Percentiles rank a stretch among this genome's conserved stretches.
Conservation (phyloP, 2,888 invertebrate genomes). For the Byasa hedistus region DNA sequence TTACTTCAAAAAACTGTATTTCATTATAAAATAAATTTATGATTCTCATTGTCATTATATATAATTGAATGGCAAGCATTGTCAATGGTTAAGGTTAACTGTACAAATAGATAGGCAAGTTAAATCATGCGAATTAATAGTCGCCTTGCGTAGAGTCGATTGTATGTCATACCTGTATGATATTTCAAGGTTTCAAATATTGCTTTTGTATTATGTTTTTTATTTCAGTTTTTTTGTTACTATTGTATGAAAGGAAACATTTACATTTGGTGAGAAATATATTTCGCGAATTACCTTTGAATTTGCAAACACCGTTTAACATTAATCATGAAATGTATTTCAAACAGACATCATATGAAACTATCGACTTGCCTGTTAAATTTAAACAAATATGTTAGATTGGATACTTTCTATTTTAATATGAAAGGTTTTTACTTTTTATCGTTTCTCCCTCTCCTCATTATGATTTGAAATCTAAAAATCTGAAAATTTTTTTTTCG, state of each 20-base stretch:
- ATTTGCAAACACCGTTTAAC: not conserved
- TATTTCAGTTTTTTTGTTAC: slow-evolving; percentile 4
- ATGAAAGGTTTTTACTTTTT: too few relatives aligned
- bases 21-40: too few relatives aligned
- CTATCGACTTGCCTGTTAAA: too few relatives aligned
- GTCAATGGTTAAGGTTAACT: not conserved
- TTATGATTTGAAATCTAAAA: too few relatives aligned
- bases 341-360: not conserved
- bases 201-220: not conserved
- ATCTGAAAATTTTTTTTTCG: too few relatives aligned
- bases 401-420: too few relatives aligned
- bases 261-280: not conserved
- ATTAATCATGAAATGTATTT: not conserved
- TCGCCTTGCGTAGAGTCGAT: slow-evolving; percentile 24
- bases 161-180: slow-evolving; percentile 13
- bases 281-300: not conserved
- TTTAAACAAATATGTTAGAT: too few relatives aligned
- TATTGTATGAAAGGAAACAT: not conserved
- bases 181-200: slow-evolving; percentile 23
- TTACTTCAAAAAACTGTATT: too few relatives aligned
- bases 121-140: slow-evolving; percentile 20
- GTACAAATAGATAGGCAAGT: not conserved
- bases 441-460: too few relatives aligned
- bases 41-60: not conserved
- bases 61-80: not conserved